Percentiles rank a stretch among this genome's conserved stretches.
Evolutionary conservation across 2,888 invertebrate species (phyloP).

Genomic region (Zonitis immaculata): DNA sequence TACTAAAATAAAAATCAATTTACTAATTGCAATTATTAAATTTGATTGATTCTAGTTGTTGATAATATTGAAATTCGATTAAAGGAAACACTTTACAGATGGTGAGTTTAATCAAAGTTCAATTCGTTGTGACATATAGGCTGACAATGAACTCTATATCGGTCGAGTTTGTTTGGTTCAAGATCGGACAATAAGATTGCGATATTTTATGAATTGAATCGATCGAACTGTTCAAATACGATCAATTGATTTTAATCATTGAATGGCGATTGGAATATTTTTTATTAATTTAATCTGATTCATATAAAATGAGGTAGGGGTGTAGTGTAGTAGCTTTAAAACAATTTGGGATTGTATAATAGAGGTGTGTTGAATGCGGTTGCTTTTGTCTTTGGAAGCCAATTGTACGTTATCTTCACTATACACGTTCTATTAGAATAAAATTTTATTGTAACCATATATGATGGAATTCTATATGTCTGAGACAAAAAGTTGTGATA

Average conservation of each 20-base stretch:
- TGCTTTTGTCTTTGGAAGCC: not conserved
- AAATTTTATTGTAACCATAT: too few relatives aligned
- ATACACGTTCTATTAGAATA: not conserved
- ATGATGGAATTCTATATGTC: not conserved
- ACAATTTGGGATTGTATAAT: not conserved
- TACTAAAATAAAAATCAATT: not conserved
- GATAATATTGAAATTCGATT: not conserved
- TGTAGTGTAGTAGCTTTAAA: too few relatives aligned
- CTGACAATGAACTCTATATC: constrained; percentile 41
- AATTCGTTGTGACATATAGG: constrained; percentile 42
- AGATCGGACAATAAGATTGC: not conserved
- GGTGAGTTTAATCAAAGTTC: constrained; percentile 40
- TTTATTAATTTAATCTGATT: too few relatives aligned
- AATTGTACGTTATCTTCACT: not conserved
- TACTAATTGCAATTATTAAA: too few relatives aligned
- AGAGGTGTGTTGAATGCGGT: not conserved
- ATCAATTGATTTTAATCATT: too few relatives aligned
- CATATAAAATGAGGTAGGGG: too few relatives aligned
- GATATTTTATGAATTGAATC: not conserved
- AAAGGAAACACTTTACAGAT: not conserved
- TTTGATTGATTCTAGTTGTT: too few relatives aligned
- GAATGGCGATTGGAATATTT: too few relatives aligned
- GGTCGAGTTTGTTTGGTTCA: constrained; percentile 29
- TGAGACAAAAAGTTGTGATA: not conserved
- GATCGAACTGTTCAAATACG: too few relatives aligned